Evolutionary conservation across 2,888 invertebrate genomes (phyloP).

Genomic region (Sialis lutaria): DNA sequence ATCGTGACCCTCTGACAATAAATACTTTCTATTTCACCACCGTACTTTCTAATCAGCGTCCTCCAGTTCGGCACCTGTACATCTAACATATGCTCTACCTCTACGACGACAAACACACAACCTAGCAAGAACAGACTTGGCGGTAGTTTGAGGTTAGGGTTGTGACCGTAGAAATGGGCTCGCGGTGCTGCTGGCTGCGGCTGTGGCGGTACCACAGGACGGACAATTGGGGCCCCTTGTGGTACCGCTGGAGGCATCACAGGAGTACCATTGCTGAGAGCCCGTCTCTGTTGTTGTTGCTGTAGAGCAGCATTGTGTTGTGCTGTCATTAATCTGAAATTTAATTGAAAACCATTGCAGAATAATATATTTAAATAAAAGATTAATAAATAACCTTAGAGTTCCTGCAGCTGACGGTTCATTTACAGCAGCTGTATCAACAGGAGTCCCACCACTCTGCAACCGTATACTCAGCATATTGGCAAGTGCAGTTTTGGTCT

Average conservation of each 20-base stretch:
- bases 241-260: conserved; percentile 14
- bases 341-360: neutral
- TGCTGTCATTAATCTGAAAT: conserved; percentile 58
- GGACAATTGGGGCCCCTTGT: conserved; percentile 23
- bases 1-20: conserved; percentile 83
- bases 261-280: conserved; percentile 23
- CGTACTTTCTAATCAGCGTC: conserved; percentile 58
- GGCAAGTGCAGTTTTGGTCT: conserved; percentile 88
- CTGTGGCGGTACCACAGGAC: conserved; percentile 29
- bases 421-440: conserved; percentile 30
- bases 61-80: conserved; percentile 31
- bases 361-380: neutral
- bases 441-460: conserved; percentile 33
- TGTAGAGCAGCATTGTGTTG: conserved; percentile 52
- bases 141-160: conserved; percentile 76
- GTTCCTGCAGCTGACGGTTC: conserved; percentile 53
- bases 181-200: conserved; percentile 35
- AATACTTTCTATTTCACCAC: conserved; percentile 73
- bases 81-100: conserved; percentile 20
- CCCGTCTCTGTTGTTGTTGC: conserved; percentile 29
- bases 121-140: conserved; percentile 79
- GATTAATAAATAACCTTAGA: conserved; percentile 24
- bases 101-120: conserved; percentile 66
- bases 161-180: conserved; percentile 82
- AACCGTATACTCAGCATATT: conserved; percentile 80